Evolutionary conservation across 2,888 invertebrate genomes (phyloP).

Genomic region (Cryptus armator): DNA sequence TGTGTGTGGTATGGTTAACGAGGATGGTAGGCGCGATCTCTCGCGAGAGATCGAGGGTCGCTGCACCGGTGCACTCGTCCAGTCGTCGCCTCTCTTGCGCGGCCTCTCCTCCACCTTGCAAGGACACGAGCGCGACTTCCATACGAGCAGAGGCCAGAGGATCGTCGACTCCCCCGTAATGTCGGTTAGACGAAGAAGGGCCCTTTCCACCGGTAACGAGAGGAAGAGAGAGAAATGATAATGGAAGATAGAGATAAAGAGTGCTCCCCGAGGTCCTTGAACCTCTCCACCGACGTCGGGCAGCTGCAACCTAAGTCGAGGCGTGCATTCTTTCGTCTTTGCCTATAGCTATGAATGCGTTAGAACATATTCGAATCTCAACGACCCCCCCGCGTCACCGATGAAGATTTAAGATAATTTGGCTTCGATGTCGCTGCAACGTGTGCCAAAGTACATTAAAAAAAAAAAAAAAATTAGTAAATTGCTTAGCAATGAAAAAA

Average conservation of each 20-base stretch:
- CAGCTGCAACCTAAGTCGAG: slow-evolving; percentile 47
- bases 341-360: slow-evolving; percentile 24
- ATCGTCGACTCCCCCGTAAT: slow-evolving; percentile 64
- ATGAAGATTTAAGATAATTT: background rate
- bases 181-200: slow-evolving; percentile 64
- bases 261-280: slow-evolving; percentile 70
- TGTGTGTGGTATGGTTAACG: slow-evolving; percentile 9
- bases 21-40: slow-evolving; percentile 3
- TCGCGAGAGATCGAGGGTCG: slow-evolving; percentile 62
- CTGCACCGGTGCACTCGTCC: slow-evolving; percentile 56
- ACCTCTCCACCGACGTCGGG: slow-evolving; percentile 57
- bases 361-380: slow-evolving; percentile 20
- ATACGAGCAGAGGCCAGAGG: slow-evolving; percentile 22
- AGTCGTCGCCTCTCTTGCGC: slow-evolving; percentile 46
- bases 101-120: slow-evolving; percentile 77
- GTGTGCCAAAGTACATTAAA: background rate
- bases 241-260: slow-evolving; percentile 40
- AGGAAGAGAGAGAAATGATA: slow-evolving; percentile 18
- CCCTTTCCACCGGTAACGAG: slow-evolving; percentile 59
- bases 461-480: too few relatives aligned
- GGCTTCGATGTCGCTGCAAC: background rate
- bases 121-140: slow-evolving; percentile 75
- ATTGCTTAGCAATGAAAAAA: too few relatives aligned
- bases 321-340: slow-evolving; percentile 57
- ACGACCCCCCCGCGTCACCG: background rate